A percentile compares a stretch with the other conserved stretches of the same genome.
Conservation (phyloP, 2,113 vertebrate species). For the Hippocampus barbouri region DNA sequence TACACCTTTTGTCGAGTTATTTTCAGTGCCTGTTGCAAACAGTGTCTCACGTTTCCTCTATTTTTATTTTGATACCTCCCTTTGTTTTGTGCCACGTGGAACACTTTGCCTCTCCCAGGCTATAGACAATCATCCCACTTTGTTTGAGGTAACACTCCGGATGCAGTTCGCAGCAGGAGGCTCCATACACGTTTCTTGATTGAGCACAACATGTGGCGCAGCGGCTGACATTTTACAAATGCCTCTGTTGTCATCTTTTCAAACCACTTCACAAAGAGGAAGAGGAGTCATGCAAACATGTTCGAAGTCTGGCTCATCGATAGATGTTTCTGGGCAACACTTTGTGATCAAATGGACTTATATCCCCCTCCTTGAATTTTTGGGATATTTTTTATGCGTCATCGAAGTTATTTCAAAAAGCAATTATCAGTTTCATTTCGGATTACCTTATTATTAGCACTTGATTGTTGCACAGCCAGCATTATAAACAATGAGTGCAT, state of each 20-base stretch:
- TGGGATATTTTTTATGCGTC: background rate
- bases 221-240: constrained; percentile 70
- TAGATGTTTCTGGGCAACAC: background rate
- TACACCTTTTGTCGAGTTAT: constrained; percentile 66
- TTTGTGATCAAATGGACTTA: background rate
- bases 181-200: constrained; percentile 41
- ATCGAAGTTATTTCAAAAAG: background rate
- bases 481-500: background rate
- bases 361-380: background rate
- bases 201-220: constrained; percentile 40
- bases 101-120: constrained; percentile 66
- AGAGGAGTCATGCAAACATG: constrained; percentile 13
- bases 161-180: constrained; percentile 39
- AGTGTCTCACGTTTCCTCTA: constrained; percentile 66
- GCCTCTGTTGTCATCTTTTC: constrained; percentile 41
- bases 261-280: constrained; percentile 19
- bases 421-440: background rate
- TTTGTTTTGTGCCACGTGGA: constrained; percentile 62
- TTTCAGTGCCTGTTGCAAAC: constrained; percentile 76
- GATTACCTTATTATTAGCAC: background rate
- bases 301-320: background rate
- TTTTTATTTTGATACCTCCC: constrained; percentile 26
- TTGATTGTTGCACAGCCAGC: background rate
- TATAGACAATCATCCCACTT: constrained; percentile 46
- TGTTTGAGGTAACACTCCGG: constrained; percentile 17